Base-by-base conservation (phyloP, 2,113 vertebrate species). In the Spheniscus mendiculus region DNA sequence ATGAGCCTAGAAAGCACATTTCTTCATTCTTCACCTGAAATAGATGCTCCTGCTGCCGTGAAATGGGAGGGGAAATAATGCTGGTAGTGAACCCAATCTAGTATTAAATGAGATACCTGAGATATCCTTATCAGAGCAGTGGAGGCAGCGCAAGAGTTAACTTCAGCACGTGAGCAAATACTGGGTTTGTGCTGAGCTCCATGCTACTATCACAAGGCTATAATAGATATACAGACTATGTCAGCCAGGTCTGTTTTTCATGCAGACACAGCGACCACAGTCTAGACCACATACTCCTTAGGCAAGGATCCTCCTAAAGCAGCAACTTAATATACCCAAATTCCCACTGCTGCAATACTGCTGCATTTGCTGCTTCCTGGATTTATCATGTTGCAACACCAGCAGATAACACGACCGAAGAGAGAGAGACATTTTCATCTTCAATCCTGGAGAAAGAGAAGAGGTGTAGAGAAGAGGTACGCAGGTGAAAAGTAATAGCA, bases 231-330 rank as follows among this genome's bases (percentile, higher is more conserved):
- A 76, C 17, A 77, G 74, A 26, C 40, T 42, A 5, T 4, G 74
- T 26, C 69, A 95, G 52, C 26, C 61, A 63, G 52, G 47, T 56
- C 82, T 93, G 62, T 17, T 61, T 71, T 90, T 36, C 20, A 8
- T 42, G 86, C 89, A 94, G 61, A 93, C 89, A 94, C 50, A 91
- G 56, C 0, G 6, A 96, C 87, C 91, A 55, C 87, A 97, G 94
- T 38, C 92, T 89, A 90, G 83, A 83, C 83, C 90, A 89, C 15
- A 4, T 6, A 47, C 8, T 22, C n/a, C 50, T 81, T 40, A 56
- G 14, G 32, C 49, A 89, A 63, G 29, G 59, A 59, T 55, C 29
- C 45, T 88, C 47, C 55, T 81, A 61, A 77, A 94, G 47, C 55
- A 93, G 72, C 53, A 83, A 78, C 11, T 50, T 66, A 59, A 92